Evolutionary conservation across 2,797 vertebrate genomes (phyloP).

Genomic region (Enteromius thamalakanensis): DNA sequence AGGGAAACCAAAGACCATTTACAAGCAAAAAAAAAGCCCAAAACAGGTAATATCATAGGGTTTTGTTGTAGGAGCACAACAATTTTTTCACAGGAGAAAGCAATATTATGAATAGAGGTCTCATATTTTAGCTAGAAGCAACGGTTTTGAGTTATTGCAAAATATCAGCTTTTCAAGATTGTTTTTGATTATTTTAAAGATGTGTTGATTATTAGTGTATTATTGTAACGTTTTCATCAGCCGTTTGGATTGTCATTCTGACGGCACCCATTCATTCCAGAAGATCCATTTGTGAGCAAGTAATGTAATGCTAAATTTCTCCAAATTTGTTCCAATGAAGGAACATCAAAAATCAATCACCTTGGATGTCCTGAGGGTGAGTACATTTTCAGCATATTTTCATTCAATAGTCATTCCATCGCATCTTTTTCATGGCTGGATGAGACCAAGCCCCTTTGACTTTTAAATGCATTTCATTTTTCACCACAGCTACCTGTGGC

Average conservation of each 20-base stretch:
- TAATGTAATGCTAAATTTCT: neutral
- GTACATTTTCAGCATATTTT: neutral
- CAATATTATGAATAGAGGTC: neutral
- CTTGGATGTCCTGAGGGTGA: neutral
- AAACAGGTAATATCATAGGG: neutral
- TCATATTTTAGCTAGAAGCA: neutral
- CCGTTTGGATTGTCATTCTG: neutral
- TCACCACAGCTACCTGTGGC: slow-evolving; percentile 58
- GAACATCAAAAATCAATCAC: neutral
- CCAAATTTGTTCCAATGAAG: neutral
- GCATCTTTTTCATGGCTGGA: slow-evolving; percentile 29
- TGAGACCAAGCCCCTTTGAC: slow-evolving; percentile 47
- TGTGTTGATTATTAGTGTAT: neutral
- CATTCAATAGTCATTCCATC: slow-evolving; percentile 27
- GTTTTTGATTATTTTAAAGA: neutral
- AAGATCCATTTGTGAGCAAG: neutral
- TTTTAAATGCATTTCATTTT: slow-evolving; percentile 59
- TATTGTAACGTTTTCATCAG: neutral
- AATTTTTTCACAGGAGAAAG: neutral
- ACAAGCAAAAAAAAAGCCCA: neutral
- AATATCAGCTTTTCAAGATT: neutral
- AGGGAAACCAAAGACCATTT: neutral
- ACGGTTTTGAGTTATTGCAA: neutral
- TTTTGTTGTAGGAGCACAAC: neutral
- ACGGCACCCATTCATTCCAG: neutral